Evolutionary conservation across 1,140 invertebrate genomes (phyloP).

Genomic region (Scaptomyza hsui): DNA sequence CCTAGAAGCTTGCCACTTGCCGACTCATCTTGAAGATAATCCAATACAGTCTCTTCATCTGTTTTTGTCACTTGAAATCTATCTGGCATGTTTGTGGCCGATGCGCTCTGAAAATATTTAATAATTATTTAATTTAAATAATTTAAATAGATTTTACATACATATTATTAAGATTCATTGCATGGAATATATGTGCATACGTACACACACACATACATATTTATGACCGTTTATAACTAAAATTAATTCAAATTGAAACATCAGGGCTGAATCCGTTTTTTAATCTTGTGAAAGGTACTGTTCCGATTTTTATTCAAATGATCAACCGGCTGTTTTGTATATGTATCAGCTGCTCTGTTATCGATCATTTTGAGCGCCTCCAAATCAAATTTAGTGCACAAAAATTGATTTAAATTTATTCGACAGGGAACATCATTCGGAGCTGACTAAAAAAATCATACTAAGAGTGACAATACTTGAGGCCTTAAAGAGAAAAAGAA

Average conservation of each 20-base stretch:
- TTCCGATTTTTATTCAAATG: not conserved
- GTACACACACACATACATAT: too few species aligned
- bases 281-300: not conserved
- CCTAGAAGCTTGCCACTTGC: slow-evolving; percentile 75
- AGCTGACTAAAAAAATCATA: not conserved
- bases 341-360: not conserved
- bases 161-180: too few species aligned
- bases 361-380: not conserved
- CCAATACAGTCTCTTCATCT: slow-evolving; percentile 73
- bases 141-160: slow-evolving; percentile 24
- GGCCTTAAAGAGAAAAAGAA: not conserved
- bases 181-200: too few species aligned
- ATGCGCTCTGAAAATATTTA: slow-evolving; percentile 49
- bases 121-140: slow-evolving; percentile 12
- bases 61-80: slow-evolving; percentile 83
- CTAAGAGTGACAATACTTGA: not conserved
- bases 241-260: not conserved
- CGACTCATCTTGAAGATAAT: slow-evolving; percentile 75
- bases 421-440: too few species aligned
- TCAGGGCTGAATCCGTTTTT: not conserved
- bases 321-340: not conserved
- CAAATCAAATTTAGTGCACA: not conserved
- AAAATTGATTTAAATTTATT: not conserved
- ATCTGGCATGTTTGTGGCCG: slow-evolving; percentile 70
- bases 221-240: not conserved